Percentiles rank a stretch among this genome's conserved stretches.
These are phyloP conservation scores for Pocillopora grandis DNA, from an alignment of 92 coral and sea anemone genomes.

Conservation along the genomic window DNA sequence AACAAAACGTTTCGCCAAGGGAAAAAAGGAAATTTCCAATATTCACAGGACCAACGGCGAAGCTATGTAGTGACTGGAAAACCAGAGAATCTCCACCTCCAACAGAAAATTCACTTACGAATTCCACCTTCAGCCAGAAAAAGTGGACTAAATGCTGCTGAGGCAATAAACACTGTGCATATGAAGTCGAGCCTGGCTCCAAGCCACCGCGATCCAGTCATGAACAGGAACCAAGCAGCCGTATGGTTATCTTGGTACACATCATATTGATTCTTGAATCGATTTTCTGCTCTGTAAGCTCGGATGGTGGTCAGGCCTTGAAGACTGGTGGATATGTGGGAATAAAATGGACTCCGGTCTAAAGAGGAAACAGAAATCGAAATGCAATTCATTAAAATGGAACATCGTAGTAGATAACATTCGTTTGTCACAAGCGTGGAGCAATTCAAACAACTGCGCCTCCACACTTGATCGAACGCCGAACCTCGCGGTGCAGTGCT, in stretches of 20 bases:
- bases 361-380: background rate
- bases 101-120: constrained; percentile 31
- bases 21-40: no score
- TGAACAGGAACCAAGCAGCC: constrained; percentile 65
- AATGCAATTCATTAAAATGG: background rate
- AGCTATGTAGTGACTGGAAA: background rate
- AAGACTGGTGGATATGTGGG: constrained; percentile 89
- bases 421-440: no score
- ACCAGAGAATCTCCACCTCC: background rate
- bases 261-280: constrained; percentile 61
- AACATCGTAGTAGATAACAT: no score
- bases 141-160: constrained; percentile 59
- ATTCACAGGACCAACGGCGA: background rate
- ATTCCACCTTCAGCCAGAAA: constrained; percentile 71
- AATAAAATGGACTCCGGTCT: constrained; percentile 97
- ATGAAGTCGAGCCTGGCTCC: constrained; percentile 73
- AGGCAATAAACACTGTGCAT: constrained; percentile 58
- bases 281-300: constrained; percentile 70
- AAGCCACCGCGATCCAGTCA: constrained; percentile 71
- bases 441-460: no score
- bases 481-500: no score
- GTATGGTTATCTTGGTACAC: constrained; percentile 69
- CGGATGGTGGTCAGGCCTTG: constrained; percentile 86
- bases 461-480: no score
- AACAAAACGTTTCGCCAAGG: no score